Base-by-base conservation (phyloP, 1,140 invertebrate species). In the Pantala flavescens region DNA sequence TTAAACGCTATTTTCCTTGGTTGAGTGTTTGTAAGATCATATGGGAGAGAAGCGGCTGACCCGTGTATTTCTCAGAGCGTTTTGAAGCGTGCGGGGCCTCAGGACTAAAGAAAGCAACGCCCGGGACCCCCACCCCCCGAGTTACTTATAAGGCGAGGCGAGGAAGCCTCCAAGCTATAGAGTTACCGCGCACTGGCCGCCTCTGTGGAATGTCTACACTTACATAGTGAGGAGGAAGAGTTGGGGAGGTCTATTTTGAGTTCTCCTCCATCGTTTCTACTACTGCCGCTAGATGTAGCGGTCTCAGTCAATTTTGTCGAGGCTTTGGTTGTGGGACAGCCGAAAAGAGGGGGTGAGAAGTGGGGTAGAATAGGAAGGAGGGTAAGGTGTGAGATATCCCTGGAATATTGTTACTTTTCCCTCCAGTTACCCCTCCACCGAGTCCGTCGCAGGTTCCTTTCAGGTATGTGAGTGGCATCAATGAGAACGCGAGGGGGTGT, bases 41-140 rank as follows among this genome's bases (percentile, higher is more conserved):
- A 63, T 63, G n/a, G 49, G 49, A 63, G 49, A 63, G 49, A 63
- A 63, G n/a, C n/a, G 49, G 49, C 14, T 63, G 49, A 63, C 49
- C 49, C 49, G 12, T 12, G 49, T 63, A 63, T 63, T 63, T 12
- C 49, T 63, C 49, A 7, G 16, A 63, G 49, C 49, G 49, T 63
- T 63, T 63, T 63, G 49, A 63, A 63, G 3, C 49, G 49, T 63
- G 49, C 49, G 49, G 49, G 49, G 49, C 49, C 49, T 63, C 49
- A 16, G 49, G 49, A 16, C 49, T 63, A 63, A 63, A 63, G 49
- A 63, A 63, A 63, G 49, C 49, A 63, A 21, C 49, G 49, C 49
- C 49, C 49, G 49, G 49, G 49, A 63, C 49, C 49, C n/a, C n/a
- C n/a, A 3, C 49, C 49, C 49, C 49, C 14, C 28, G 28, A 36